Percentiles rank a stretch among this genome's conserved stretches.
phyloP scores from a whole-genome alignment of 2,797 vertebrate species.

The Epinephelus malabaricus region DNA sequence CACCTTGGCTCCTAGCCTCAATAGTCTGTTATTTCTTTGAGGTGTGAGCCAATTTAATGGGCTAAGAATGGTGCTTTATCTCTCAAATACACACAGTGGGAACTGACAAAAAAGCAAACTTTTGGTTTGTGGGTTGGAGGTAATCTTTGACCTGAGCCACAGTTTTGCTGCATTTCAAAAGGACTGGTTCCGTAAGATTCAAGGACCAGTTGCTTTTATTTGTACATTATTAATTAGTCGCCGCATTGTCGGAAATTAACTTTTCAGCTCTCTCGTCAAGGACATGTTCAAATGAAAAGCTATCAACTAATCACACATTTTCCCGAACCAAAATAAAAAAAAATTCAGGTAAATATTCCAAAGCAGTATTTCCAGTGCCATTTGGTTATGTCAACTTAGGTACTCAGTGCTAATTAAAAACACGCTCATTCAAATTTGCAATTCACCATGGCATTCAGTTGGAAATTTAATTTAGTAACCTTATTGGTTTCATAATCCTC shows the following conservation, averaged over 20 bases:
- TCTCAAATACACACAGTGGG: background rate
- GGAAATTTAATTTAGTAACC: slow-evolving; percentile 30
- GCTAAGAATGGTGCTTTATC: background rate
- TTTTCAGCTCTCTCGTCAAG: slow-evolving; percentile 2
- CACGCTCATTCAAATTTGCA: slow-evolving; percentile 32
- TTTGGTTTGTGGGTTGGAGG: background rate
- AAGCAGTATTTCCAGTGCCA: slow-evolving; percentile 13
- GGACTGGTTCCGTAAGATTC: rapidly evolving
- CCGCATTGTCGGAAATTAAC: background rate
- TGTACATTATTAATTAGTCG: background rate
- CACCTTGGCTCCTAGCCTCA: background rate
- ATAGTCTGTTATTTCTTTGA: background rate
- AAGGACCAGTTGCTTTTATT: background rate
- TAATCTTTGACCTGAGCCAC: background rate
- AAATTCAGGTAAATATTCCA: background rate
- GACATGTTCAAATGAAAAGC: background rate
- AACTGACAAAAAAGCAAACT: background rate
- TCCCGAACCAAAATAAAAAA: slow-evolving; percentile 8
- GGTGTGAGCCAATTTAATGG: background rate
- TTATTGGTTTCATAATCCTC: slow-evolving; percentile 14
- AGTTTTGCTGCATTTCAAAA: background rate
- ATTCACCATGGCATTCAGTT: slow-evolving; percentile 3
- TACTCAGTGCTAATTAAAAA: slow-evolving; percentile 44
- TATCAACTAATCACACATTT: background rate
- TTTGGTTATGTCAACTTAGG: slow-evolving; percentile 31